Percentiles rank a stretch among this genome's conserved stretches.
Conservation (phyloP, 2,888 invertebrate genomes). For the Zootermopsis nevadensis region DNA sequence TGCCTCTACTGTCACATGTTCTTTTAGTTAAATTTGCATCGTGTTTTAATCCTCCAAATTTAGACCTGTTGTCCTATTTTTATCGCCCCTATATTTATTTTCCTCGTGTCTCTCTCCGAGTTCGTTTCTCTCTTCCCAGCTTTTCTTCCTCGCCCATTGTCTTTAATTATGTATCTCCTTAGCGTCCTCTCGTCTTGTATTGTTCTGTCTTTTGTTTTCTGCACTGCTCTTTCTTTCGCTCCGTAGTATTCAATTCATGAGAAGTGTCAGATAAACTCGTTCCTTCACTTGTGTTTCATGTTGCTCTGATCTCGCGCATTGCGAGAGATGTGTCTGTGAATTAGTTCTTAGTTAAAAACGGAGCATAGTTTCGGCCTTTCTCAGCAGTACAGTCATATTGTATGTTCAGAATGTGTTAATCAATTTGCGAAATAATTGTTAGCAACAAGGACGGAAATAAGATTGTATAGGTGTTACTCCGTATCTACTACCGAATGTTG, state of each 20-base stretch:
- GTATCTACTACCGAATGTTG: no score
- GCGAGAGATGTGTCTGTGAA: no score
- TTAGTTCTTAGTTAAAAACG: no score
- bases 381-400: no score
- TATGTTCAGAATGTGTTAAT: no score
- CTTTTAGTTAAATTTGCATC: background rate
- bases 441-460: no score
- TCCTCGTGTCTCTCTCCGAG: background rate
- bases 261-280: background rate
- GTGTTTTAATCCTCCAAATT: background rate
- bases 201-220: no score
- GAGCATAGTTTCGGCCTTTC: no score
- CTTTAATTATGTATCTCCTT: background rate
- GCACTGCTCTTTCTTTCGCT: background rate
- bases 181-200: background rate
- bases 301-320: background rate
- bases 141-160: background rate
- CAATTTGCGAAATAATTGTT: no score
- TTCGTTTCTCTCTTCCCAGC: background rate
- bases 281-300: background rate
- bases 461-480: no score
- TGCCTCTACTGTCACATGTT: background rate
- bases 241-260: constrained; percentile 11
- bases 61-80: background rate
- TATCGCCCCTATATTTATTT: background rate